phyloP scores from a whole-genome alignment of 1,140 invertebrate species.

The Ceratina australensis region DNA sequence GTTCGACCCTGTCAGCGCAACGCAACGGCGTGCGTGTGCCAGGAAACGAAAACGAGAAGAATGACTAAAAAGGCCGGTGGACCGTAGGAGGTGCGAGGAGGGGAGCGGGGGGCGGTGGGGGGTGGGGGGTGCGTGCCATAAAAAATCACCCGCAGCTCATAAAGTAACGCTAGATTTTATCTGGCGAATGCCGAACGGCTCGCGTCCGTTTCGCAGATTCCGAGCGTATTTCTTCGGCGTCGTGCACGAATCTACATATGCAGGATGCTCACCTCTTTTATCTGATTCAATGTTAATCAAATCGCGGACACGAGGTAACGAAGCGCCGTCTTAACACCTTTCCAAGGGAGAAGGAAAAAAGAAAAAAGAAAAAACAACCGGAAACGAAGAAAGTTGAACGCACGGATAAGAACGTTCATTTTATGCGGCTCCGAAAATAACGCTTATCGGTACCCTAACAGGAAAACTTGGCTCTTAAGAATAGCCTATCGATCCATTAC shows the following conservation, averaged over 20 bases:
- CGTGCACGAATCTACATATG: constrained; percentile 47
- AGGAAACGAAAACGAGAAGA: constrained; percentile 38
- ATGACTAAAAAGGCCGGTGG: constrained; percentile 31
- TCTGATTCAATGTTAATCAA: constrained; percentile 51
- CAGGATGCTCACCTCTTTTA: constrained; percentile 30
- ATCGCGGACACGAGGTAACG: constrained; percentile 41
- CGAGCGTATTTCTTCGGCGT: constrained; percentile 58
- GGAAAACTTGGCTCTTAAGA: too few relatives aligned
- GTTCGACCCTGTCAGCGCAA: constrained; percentile 56
- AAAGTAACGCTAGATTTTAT: constrained; percentile 80
- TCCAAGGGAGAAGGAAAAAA: not conserved
- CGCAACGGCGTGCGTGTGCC: not conserved
- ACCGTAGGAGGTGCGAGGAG: too few relatives aligned
- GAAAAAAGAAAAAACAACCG: not conserved
- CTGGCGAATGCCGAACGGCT: constrained; percentile 72
- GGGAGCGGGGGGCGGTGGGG: constrained; percentile 47
- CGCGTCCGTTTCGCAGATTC: constrained; percentile 60
- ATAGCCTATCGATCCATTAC: too few relatives aligned
- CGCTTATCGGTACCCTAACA: too few relatives aligned
- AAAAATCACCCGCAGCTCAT: constrained; percentile 79
- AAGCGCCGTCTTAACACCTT: constrained; percentile 9
- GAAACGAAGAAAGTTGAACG: constrained; percentile 33
- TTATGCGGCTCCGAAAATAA: not conserved
- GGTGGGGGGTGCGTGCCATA: constrained; percentile 69
- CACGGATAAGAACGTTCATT: not conserved